phyloP scores from a whole-genome alignment of 1,140 invertebrate genomes.

The Physella acuta region DNA sequence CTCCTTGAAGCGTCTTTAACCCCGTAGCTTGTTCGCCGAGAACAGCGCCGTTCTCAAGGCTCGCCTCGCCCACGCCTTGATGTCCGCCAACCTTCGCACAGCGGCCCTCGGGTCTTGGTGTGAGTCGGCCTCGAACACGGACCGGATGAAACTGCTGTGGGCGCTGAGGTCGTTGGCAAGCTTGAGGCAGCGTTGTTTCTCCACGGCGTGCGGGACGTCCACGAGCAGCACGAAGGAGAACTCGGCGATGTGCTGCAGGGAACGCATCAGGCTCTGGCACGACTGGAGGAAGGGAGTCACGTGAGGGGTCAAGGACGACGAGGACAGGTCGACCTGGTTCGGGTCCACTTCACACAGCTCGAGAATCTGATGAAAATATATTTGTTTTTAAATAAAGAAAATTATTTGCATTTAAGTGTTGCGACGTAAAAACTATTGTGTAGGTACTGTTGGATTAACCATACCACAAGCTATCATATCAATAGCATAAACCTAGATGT shows the following conservation, averaged over 20 bases:
- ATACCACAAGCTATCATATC: too few species aligned
- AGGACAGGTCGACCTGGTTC: too few species aligned
- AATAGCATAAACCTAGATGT: too few species aligned
- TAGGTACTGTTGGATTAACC: too few species aligned
- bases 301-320: background rate
- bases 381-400: too few species aligned
- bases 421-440: too few species aligned
- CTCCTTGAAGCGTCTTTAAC: too few species aligned
- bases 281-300: conserved; percentile 16
- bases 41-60: background rate
- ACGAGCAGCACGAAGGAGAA: conserved; percentile 19
- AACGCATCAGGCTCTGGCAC: background rate
- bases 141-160: conserved; percentile 11
- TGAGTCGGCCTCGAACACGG: background rate
- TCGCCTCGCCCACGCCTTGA: conserved; percentile 11
- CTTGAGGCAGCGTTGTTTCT: conserved; percentile 5
- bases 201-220: conserved; percentile 4
- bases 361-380: too few species aligned
- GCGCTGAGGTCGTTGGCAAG: conserved; percentile 16
- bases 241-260: conserved; percentile 22
- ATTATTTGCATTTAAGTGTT: too few species aligned
- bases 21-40: background rate
- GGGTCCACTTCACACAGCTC: too few species aligned
- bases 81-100: conserved; percentile 7
- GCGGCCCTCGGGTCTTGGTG: background rate